Base-by-base conservation (phyloP, 2,113 vertebrate species). In the Lutjanus erythropterus region DNA sequence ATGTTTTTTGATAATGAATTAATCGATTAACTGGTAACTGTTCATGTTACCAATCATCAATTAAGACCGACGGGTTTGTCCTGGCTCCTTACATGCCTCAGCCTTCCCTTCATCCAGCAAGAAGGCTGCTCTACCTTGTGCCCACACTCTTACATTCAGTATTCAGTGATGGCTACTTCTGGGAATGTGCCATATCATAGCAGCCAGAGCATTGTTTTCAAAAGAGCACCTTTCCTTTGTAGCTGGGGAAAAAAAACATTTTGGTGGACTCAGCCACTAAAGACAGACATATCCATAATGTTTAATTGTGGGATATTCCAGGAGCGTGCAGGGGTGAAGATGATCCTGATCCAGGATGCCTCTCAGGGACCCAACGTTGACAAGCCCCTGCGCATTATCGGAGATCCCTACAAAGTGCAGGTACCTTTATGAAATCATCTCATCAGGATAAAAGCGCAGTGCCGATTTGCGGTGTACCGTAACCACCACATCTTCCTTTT, bases 281-380 rank as follows among this genome's bases (percentile, higher is more conserved):
- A 52, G 11, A 31, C 2, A 11, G 11, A 42, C 11, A 49, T 18
- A 35, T 21, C 3, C 21, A 4, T 18, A 14, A 10, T 33, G 8
- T 70, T 18, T 59, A 46, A 56, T 21, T 46, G 58, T 29, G 5
- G 68, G 27, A 58, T 64, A 29, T 71, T 83, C 41, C 52, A 97
- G 96, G 96, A 97, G 31, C 94, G 96, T 2, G 96, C 96, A 2
- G 96, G 96, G 15, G 96, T 97, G 65, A 97, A 97, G 89, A 97
- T 97, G 96, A 96, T 97, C 80, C 87, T 97, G 46, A 83, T 83
- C 46, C 81, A 83, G 74, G 81, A 83, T 47, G 81, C 74, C 23
- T 78, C 81, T 78, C 81, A 83, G 81, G 81, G 81, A 60, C 68
- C 81, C 50, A 83, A 83, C 1, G 74, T 83, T 18, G 81, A 83